phyloP scores from a whole-genome alignment of 2,888 invertebrate species.

The Rhamnusium bicolor region DNA sequence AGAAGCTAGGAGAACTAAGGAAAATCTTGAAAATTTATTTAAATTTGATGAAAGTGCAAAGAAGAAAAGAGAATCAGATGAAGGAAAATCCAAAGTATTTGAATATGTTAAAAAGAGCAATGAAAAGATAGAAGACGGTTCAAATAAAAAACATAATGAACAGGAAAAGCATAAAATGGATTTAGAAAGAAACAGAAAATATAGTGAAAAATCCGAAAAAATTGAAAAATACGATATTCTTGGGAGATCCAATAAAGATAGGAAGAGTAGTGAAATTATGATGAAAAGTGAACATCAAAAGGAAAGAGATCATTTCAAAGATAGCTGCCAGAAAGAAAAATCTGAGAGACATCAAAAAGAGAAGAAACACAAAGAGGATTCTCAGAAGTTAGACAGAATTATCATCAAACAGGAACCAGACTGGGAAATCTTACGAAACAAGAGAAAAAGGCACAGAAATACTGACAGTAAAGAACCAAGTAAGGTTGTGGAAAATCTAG shows the following conservation, averaged over 20 bases:
- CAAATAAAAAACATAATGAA: background rate
- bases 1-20: background rate
- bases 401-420: conserved; percentile 33
- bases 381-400: conserved; percentile 15
- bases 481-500: background rate
- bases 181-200: conserved; percentile 8
- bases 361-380: conserved; percentile 20
- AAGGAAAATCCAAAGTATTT: background rate
- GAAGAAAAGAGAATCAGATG: background rate
- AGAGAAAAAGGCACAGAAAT: conserved; percentile 37
- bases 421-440: conserved; percentile 40
- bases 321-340: background rate
- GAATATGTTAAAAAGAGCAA: background rate
- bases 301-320: conserved; percentile 19
- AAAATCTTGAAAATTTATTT: background rate
- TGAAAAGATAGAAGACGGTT: conserved; percentile 6
- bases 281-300: conserved; percentile 29
- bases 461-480: background rate
- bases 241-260: background rate
- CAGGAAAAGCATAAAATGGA: background rate
- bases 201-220: conserved; percentile 5
- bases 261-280: background rate
- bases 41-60: background rate
- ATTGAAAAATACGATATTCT: conserved; percentile 12
- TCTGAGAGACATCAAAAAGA: conserved; percentile 13